These are phyloP conservation scores for Cassiopea xamachana DNA, from an alignment of 30 jellyfish, hydroid and myxozoan species.

Conservation along the genomic window DNA sequence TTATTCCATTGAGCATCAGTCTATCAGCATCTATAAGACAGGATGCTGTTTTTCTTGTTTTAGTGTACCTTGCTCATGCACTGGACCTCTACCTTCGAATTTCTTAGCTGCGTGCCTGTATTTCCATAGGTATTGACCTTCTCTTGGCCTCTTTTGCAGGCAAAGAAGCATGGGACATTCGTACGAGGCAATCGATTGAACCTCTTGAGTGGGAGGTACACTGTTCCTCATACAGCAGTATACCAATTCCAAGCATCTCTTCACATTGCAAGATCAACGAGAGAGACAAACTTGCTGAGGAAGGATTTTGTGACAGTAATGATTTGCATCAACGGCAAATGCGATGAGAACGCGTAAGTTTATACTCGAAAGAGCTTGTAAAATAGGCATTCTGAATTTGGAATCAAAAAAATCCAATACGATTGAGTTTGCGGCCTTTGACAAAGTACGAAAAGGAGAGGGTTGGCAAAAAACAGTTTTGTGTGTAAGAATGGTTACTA, in stretches of 20 bases:
- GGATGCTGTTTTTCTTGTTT: no score
- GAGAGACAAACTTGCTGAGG: conserved; percentile 73
- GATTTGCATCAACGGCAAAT: conserved; percentile 79
- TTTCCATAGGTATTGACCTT: no score
- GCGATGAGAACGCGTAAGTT: conserved; percentile 86
- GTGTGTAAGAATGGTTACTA: no score
- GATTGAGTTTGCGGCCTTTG: no score
- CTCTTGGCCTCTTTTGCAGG: conserved; percentile 20
- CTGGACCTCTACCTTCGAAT: no score
- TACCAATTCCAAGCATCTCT: conserved; percentile 80
- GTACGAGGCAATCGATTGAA: conserved; percentile 84
- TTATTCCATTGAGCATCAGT: no score
- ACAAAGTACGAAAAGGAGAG: no score
- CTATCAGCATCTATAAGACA: no score
- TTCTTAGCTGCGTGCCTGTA: no score
- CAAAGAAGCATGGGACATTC: conserved; percentile 75
- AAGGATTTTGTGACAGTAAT: conserved; percentile 74
- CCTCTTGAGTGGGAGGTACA: conserved; percentile 76
- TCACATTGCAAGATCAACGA: conserved; percentile 71
- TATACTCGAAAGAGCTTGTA: not conserved
- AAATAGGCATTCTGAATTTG: not conserved
- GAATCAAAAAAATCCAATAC: not conserved
- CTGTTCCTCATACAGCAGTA: conserved; percentile 88
- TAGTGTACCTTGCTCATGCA: no score
- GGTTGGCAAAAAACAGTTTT: no score